A percentile compares a stretch with the other conserved stretches of the same genome.
phyloP scores from a whole-genome alignment of 1,140 invertebrate species.

The Sminthurinus signatus region DNA sequence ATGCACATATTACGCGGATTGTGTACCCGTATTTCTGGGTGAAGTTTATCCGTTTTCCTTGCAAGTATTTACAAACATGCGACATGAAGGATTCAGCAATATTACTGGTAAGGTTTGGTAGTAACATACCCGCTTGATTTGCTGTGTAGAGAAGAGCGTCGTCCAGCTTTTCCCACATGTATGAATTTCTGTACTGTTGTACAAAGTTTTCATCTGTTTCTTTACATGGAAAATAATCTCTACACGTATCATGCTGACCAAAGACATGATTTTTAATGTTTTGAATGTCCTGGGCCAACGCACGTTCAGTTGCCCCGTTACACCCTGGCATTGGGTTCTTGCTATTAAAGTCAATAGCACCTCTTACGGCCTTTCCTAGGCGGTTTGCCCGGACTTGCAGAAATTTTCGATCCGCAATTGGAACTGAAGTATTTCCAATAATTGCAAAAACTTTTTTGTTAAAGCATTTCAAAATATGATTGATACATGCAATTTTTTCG shows the following conservation, averaged over 20 bases:
- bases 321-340: neutral
- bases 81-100: constrained; percentile 17
- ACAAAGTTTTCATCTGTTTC: neutral
- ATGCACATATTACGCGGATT: neutral
- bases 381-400: neutral
- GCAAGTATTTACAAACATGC: constrained; percentile 2
- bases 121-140: neutral
- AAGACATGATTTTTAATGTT: constrained; percentile 10
- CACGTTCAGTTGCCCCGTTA: neutral
- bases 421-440: neutral
- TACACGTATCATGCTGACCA: constrained; percentile 8
- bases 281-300: neutral
- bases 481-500: neutral
- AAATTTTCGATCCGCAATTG: neutral
- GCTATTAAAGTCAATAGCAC: neutral
- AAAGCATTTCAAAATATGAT: constrained; percentile 1
- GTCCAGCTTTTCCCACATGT: neutral
- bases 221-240: neutral
- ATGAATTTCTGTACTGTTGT: neutral
- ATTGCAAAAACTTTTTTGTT: neutral
- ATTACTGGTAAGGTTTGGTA: constrained; percentile 17
- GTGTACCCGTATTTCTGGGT: neutral
- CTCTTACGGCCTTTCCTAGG: neutral
- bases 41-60: constrained; percentile 19
- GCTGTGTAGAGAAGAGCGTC: neutral